Evolutionary conservation across 2,888 invertebrate species (phyloP).

Genomic region (Drosophila pseudotakahashii): DNA sequence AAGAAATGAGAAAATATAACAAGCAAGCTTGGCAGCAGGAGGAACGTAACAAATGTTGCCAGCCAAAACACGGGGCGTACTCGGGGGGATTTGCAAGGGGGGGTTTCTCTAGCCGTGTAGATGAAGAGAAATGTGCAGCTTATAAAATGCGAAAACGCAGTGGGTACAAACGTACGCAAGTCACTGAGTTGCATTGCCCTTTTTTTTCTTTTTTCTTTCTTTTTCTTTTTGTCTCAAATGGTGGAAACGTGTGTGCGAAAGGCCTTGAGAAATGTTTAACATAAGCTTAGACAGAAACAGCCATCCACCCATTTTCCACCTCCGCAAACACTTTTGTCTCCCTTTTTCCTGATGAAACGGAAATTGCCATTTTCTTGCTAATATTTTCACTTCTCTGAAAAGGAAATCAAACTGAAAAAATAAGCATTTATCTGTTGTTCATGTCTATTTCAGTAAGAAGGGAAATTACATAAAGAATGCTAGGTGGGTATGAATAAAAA

Average conservation of each 20-base stretch:
- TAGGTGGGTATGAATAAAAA: neutral
- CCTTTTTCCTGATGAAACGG: conserved; percentile 53
- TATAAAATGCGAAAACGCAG: conserved; percentile 68
- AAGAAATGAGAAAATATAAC: conserved; percentile 75
- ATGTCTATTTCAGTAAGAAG: conserved; percentile 1
- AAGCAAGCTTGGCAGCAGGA: conserved; percentile 44
- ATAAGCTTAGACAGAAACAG: conserved; percentile 23
- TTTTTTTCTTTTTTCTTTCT: neutral
- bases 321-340: conserved; percentile 3
- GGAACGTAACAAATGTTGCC: conserved; percentile 63
- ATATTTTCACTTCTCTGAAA: conserved; percentile 50
- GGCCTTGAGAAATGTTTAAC: conserved; percentile 46
- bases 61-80: conserved; percentile 2
- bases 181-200: conserved; percentile 21
- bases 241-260: conserved; percentile 24
- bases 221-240: conserved; percentile 5
- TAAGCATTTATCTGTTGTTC: conserved; percentile 28
- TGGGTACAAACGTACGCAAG: conserved; percentile 14
- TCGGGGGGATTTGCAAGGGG: neutral
- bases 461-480: conserved; percentile 14
- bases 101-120: conserved; percentile 6
- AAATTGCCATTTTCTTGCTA: conserved; percentile 65
- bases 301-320: conserved; percentile 12
- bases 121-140: conserved; percentile 73
- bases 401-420: conserved; percentile 71